A percentile compares a stretch with the other conserved stretches of the same genome.
Evolutionary conservation across 2,797 vertebrate genomes (phyloP).

Genomic region (Halcyon badia): DNA sequence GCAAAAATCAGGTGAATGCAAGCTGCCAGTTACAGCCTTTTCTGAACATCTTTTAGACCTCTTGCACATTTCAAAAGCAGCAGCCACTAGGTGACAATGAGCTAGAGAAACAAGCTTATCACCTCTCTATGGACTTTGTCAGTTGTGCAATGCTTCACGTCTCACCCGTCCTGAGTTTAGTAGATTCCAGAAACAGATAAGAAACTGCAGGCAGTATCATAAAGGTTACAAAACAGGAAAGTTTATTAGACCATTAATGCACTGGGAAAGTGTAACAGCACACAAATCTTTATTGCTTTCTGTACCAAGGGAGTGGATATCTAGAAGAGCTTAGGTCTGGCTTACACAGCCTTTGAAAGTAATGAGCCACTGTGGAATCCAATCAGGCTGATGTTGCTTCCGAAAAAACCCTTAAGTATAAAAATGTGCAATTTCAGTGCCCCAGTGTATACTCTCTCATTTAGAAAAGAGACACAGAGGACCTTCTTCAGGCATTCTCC

Average conservation of each 20-base stretch:
- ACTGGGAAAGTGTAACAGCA: neutral
- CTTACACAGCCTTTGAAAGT: neutral
- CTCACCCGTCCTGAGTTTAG: neutral
- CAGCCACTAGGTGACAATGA: accelerated
- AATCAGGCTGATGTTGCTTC: neutral
- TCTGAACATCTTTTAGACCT: neutral
- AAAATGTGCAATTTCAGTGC: neutral
- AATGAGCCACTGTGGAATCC: neutral
- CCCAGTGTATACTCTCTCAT: too few species aligned
- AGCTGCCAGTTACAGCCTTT: neutral
- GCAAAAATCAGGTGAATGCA: neutral
- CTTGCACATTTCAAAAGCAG: neutral
- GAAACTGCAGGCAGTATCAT: neutral
- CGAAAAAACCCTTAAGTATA: neutral
- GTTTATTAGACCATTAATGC: neutral
- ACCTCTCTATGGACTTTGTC: neutral
- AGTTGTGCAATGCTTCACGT: neutral
- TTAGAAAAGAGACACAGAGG: neutral
- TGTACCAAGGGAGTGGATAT: neutral
- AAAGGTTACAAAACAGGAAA: neutral
- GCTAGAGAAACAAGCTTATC: neutral
- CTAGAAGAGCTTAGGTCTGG: neutral
- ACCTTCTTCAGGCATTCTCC: neutral
- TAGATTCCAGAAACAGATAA: neutral
- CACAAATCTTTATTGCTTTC: neutral